These are phyloP conservation scores for Sapayoa aenigma DNA, from an alignment of 2,113 vertebrate genomes.

Conservation along the genomic window DNA sequence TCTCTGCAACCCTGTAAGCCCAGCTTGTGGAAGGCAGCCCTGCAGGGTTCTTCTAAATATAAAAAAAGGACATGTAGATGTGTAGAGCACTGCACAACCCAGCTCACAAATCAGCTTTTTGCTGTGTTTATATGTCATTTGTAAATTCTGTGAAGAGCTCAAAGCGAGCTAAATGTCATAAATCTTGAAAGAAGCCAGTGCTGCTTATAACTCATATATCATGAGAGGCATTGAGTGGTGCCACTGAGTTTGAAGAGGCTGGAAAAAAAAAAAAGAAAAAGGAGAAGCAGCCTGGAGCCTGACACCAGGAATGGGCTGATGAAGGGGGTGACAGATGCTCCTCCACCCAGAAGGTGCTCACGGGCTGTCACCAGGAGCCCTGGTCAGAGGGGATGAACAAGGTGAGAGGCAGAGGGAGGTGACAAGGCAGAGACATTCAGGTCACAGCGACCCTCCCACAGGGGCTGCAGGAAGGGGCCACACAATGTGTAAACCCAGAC, in stretches of 20 bases:
- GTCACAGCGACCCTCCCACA: background rate
- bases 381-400: background rate
- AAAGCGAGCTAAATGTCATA: background rate
- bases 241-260: background rate
- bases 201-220: background rate
- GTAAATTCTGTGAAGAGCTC: slow-evolving; percentile 28
- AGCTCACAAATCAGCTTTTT: slow-evolving; percentile 19
- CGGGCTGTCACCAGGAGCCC: background rate
- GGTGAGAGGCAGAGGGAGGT: background rate
- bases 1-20: background rate
- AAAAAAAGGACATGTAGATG: rapidly evolving
- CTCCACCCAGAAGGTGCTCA: background rate
- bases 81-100: background rate
- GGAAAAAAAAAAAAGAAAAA: background rate
- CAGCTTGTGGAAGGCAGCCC: background rate
- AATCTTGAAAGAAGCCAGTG: background rate
- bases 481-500: background rate
- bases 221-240: background rate
- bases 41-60: background rate
- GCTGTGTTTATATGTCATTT: background rate
- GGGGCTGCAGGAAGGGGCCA: background rate
- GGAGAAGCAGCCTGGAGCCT: background rate
- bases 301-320: background rate
- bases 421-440: background rate
- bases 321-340: background rate